Conservation (phyloP, 23 tunicate genomes). For the Ascidia mentula region DNA sequence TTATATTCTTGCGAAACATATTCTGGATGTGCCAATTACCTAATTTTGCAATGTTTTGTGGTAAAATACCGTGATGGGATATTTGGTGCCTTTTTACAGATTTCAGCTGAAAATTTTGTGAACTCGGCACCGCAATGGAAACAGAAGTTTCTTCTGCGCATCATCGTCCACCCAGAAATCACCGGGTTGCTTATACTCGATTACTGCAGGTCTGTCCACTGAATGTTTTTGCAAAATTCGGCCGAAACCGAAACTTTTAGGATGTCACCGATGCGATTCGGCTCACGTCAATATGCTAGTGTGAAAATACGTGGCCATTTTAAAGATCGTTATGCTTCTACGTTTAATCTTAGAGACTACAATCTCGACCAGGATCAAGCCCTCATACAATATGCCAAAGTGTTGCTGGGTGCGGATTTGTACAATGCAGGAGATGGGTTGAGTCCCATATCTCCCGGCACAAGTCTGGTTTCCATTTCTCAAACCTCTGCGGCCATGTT, state of each 20-base stretch:
- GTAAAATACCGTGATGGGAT: too few species aligned
- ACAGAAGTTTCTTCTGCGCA: slow-evolving; percentile 9
- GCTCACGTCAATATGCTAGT: too few species aligned
- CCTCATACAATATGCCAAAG: slow-evolving; percentile 27
- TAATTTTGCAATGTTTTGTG: too few species aligned
- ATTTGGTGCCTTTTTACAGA: slow-evolving; percentile 22
- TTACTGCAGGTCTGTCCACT: slow-evolving; percentile 47
- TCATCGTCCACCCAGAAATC: slow-evolving; percentile 39
- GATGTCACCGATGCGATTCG: too few species aligned
- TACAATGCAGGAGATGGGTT: background rate
- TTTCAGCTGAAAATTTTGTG: slow-evolving; percentile 42
- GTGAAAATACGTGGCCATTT: background rate
- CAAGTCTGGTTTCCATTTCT: background rate
- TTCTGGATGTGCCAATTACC: too few species aligned
- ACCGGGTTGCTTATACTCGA: slow-evolving; percentile 38
- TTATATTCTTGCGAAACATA: too few species aligned
- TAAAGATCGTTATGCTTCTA: background rate
- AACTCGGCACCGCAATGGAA: slow-evolving; percentile 47
- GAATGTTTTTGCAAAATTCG: background rate
- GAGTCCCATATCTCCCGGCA: slow-evolving; percentile 4
- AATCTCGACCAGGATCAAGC: slow-evolving; percentile 31
- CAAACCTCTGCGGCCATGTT: slow-evolving; percentile 10
- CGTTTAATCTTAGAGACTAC: slow-evolving; percentile 24
- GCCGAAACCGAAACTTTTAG: too few species aligned
- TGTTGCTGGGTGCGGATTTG: slow-evolving; percentile 18